A percentile compares a stretch with the other conserved stretches of the same genome.
Evolutionary conservation across 2,888 invertebrate genomes (phyloP).

Genomic region (Eupithecia pulchellata): DNA sequence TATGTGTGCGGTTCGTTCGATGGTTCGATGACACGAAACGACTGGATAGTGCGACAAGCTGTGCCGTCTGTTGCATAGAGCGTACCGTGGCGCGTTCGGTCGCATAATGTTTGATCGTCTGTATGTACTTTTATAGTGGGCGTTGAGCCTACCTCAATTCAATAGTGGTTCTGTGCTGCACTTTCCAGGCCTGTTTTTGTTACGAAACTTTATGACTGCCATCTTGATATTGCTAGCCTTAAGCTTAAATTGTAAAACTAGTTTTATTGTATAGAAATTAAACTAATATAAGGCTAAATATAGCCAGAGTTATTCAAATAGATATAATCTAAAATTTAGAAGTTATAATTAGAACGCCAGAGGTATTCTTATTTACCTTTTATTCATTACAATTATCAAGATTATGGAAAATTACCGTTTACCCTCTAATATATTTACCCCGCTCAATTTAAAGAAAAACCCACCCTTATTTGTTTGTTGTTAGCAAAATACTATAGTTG

Average conservation of each 20-base stretch:
- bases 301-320: background rate
- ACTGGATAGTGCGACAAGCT: too few relatives aligned
- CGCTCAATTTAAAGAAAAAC: background rate
- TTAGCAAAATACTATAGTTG: too few relatives aligned
- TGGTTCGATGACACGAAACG: too few relatives aligned
- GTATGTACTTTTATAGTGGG: background rate
- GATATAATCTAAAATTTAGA: background rate
- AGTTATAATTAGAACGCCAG: background rate
- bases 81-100: too few relatives aligned
- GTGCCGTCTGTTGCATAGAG: too few relatives aligned
- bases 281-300: background rate
- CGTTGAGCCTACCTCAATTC: constrained; percentile 1
- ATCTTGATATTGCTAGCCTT: background rate
- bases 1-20: too few relatives aligned
- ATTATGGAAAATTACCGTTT: background rate
- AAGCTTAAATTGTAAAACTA: background rate
- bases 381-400: constrained; percentile 2
- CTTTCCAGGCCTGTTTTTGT: background rate
- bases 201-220: background rate
- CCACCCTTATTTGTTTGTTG: background rate
- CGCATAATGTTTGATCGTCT: too few relatives aligned
- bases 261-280: constrained; percentile 1
- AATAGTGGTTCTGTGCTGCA: background rate
- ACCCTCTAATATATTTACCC: background rate
- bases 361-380: background rate